Evolutionary conservation across 2,797 vertebrate species (phyloP), one percentile per base, ranked within the genome.

Genomic region (Eleutherodactylus coqui): DNA sequence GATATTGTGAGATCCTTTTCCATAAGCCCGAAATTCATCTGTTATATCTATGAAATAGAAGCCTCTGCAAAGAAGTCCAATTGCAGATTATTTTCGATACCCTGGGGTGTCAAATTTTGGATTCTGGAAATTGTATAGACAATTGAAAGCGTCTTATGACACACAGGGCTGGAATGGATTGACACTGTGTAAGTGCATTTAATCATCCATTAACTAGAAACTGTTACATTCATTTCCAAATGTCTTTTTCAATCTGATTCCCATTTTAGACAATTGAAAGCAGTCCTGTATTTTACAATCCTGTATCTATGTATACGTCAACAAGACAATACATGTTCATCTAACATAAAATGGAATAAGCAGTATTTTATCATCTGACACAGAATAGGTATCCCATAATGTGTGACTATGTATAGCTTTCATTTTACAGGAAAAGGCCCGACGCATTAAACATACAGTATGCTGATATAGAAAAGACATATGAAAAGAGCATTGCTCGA

Each of bases 21-120:
- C 55, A 43, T 60, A 80, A 80, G 17, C 79, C 45, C 45, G 4
- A 67, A 69, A 80, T 67, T 47, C 41, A 80, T 80, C 79, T 80
- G 43, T 67, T 80, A 45, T 49, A 67, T 47, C 55, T 32, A 27
- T 67, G 19, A 64, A 64, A 45, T 60, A 64, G 41, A 80, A 29
- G 14, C 38, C n/a, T 79, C 16, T 64, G 41, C 5, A 80, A 80
- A 80, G 29, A 34, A 67, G 17, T 17, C 43, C 55, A 49, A 34
- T 80, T 34, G 58, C 17, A 67, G 79, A 67, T 67, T 64, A 67
- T 49, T 80, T 49, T 34, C 5, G 11, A 34, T 6, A 80, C 60
- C 60, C 43, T 67, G 29, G 43, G 62, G n/a, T 80, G 79, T 60
- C 38, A 62, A 43, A 43, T 62, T 24, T 45, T 79, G n/a, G 51